Percentiles rank a stretch among this genome's conserved stretches.
Conservation (phyloP, 1,140 invertebrate species). For the Nebria ingens region DNA sequence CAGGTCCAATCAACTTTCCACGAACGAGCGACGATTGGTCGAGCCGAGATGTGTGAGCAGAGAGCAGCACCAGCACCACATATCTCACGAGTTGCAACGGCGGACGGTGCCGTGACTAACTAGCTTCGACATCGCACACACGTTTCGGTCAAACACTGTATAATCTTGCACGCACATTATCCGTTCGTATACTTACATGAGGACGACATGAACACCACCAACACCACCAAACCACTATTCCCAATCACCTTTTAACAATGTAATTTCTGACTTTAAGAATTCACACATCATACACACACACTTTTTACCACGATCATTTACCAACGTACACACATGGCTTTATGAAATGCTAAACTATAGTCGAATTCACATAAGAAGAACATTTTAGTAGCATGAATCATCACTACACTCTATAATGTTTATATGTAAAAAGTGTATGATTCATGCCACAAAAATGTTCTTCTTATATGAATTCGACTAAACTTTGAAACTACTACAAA, state of each 20-base stretch:
- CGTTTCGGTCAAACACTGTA: background rate
- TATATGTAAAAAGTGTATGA: too few relatives aligned
- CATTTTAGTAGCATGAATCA: too few relatives aligned
- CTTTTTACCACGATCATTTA: too few relatives aligned
- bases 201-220: background rate
- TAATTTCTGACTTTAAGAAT: background rate
- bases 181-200: constrained; percentile 5
- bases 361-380: too few relatives aligned
- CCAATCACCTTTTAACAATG: constrained; percentile 5
- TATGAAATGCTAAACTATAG: too few relatives aligned
- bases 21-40: background rate
- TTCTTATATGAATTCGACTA: too few relatives aligned
- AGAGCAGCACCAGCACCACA: background rate
- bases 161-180: background rate
- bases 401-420: too few relatives aligned
- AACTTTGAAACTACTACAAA: too few relatives aligned
- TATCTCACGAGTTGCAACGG: background rate
- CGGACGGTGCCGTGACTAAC: background rate
- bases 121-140: background rate
- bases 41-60: too few relatives aligned
- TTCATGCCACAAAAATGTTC: too few relatives aligned
- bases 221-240: too few relatives aligned
- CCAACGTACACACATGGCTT: background rate
- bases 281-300: too few relatives aligned
- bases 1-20: background rate